These are phyloP conservation scores for Cephalopholis sonnerati DNA, from an alignment of 2,113 vertebrate species.

Conservation along the genomic window DNA sequence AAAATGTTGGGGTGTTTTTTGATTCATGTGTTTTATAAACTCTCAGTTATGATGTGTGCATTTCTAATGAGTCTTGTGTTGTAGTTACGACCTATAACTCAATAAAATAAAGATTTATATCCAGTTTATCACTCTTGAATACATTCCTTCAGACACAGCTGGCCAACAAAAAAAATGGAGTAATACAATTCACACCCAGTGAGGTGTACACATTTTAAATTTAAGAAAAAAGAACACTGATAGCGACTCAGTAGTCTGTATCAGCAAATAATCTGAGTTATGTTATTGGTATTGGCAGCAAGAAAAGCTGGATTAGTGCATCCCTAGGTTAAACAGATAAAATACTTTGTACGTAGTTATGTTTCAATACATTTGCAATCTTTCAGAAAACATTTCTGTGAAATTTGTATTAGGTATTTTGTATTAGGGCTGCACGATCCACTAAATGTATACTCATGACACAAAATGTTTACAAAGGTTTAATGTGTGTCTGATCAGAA, in stretches of 20 bases:
- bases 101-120: background rate
- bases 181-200: background rate
- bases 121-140: background rate
- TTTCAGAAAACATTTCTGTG: no score
- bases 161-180: no score
- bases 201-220: background rate
- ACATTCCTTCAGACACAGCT: background rate
- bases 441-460: no score
- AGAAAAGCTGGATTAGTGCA: no score
- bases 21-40: background rate
- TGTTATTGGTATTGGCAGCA: background rate
- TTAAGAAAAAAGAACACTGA: background rate
- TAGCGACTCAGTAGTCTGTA: background rate
- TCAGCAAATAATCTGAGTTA: background rate
- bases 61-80: background rate
- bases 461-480: no score
- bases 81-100: background rate
- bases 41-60: background rate
- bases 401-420: no score
- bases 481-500: no score
- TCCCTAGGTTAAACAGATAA: no score
- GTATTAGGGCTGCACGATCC: no score
- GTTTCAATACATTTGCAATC: no score
- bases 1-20: background rate
- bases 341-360: no score